Evolutionary conservation across 2,797 vertebrate genomes (phyloP), one percentile per base, ranked within the genome.

Genomic region (Steatocranus sp.): DNA sequence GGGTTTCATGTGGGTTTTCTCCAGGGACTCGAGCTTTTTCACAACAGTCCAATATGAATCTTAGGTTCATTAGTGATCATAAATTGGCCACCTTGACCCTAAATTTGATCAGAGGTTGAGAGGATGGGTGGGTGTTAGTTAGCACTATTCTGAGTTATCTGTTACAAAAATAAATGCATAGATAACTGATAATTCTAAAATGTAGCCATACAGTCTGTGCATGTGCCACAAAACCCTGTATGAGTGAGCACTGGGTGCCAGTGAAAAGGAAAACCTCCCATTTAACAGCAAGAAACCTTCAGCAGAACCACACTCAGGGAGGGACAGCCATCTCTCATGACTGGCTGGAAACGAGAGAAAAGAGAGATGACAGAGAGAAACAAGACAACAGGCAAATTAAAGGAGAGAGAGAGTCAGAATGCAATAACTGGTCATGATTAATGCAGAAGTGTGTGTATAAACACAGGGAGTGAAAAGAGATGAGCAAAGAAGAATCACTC

Each of bases 21-120:
- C 0, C 54, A 32, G 27, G 54, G 27, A 58, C 54, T 30, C 14
- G 4, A 56, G 53, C 53, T 56, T 30, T 10, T 56, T 56, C 25
- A 56, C 25, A 58, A 18, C 54, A 58, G 54, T 58, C 1, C 27
- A 58, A 32, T 32, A 32, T 32, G 54, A 58, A 58, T 58, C 9
- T 58, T 58, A 58, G 54, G 5, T 11, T 58, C 15, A 32, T 58
- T 11, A 32, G 9, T 58, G 15, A 32, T 32, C 54, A 58, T 58
- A 58, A 58, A 0, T 0, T 58, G 54, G 20, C 63, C 0, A 1
- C 36, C 6, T 46, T 27, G 23, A 70, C 38, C 61, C 34, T 38
- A 38, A 66, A 66, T 66, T 66, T 36, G 11, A 66, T 66, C 23
- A 66, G 61, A 4, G 1, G 8, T 38, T 23, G 5, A 66, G 61